These are phyloP conservation scores for Orussus abietinus DNA, from an alignment of 1,140 invertebrate species.

Conservation along the genomic window DNA sequence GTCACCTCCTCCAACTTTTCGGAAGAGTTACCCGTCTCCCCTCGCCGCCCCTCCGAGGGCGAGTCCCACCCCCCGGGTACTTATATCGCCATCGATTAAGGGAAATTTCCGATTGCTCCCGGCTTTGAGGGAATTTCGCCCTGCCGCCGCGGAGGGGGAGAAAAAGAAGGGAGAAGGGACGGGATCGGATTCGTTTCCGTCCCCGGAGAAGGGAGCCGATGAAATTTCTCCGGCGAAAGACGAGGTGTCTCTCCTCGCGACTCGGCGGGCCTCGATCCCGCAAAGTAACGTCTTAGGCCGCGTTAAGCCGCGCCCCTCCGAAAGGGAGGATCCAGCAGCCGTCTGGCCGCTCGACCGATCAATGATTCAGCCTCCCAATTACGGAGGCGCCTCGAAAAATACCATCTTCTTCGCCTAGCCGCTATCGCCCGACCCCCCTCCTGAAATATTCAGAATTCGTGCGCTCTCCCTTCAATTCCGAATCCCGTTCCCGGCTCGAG, in stretches of 20 bases:
- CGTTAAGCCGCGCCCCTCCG: conserved; percentile 27
- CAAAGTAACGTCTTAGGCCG: conserved; percentile 39
- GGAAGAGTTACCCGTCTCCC: too few species aligned
- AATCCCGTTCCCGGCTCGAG: conserved; percentile 3
- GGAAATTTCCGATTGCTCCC: too few species aligned
- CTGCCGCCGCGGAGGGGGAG: too few species aligned
- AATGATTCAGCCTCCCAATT: conserved; percentile 46
- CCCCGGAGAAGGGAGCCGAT: conserved; percentile 24
- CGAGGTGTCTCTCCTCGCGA: conserved; percentile 12
- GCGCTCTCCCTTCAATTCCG: conserved; percentile 1
- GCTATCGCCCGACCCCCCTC: neutral
- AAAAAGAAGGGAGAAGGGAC: too few species aligned
- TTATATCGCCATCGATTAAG: too few species aligned
- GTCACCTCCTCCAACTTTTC: neutral
- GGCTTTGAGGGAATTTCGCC: too few species aligned
- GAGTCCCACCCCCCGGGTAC: too few species aligned
- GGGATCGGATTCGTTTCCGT: too few species aligned
- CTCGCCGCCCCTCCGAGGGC: too few species aligned
- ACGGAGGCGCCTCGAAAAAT: conserved; percentile 38
- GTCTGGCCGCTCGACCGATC: conserved; percentile 38
- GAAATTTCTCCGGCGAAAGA: conserved; percentile 37
- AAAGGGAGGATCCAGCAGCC: conserved; percentile 20
- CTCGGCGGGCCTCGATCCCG: conserved; percentile 34
- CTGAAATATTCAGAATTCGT: conserved; percentile 32
- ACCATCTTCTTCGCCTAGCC: conserved; percentile 18